Conservation (phyloP, 2,888 invertebrate genomes). For the Clunio marinus region DNA sequence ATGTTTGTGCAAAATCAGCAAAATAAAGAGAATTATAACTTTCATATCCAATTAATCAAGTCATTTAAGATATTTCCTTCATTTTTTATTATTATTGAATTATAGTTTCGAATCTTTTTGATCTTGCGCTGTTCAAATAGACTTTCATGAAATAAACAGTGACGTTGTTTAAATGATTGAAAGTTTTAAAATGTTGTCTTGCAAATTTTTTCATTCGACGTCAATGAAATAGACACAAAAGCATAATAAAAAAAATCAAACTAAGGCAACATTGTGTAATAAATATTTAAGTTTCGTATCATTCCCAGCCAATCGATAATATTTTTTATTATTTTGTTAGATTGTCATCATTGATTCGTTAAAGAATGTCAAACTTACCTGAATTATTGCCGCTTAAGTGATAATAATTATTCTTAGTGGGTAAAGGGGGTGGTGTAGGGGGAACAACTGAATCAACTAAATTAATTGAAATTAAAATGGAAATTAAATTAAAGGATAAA, state of each 20-base stretch:
- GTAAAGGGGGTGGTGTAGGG: slow-evolving; percentile 36
- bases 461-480: slow-evolving; percentile 19
- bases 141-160: no score
- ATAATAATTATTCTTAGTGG: slow-evolving; percentile 31
- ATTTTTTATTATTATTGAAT: no score
- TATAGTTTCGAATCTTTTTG: not conserved
- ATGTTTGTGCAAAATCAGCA: not conserved
- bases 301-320: no score
- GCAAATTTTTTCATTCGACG: no score
- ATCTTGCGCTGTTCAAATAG: no score
- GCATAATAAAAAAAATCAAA: no score
- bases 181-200: no score
- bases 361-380: slow-evolving; percentile 25
- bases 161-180: no score
- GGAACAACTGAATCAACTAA: slow-evolving; percentile 21
- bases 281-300: no score
- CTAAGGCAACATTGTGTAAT: no score
- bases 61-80: not conserved
- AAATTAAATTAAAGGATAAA: slow-evolving; percentile 1
- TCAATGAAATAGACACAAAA: no score
- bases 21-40: slow-evolving; percentile 11
- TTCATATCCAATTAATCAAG: slow-evolving; percentile 35
- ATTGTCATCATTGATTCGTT: not conserved
- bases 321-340: not conserved
- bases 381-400: slow-evolving; percentile 31